These are phyloP conservation scores for Sander vitreus DNA, from an alignment of 2,113 vertebrate species.

Conservation along the genomic window DNA sequence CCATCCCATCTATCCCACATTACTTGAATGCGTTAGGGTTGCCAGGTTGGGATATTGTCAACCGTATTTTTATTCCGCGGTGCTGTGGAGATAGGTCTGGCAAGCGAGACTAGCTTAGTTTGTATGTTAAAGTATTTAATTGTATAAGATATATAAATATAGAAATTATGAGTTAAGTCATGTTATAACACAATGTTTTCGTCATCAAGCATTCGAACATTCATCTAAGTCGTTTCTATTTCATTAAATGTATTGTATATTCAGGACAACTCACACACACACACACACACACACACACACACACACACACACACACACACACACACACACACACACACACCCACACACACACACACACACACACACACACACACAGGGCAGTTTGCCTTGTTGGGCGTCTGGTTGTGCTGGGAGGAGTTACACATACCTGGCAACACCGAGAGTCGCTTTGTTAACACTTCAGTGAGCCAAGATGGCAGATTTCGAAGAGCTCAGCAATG, in stretches of 20 bases:
- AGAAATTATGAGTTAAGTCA: too few relatives aligned
- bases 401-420: conserved; percentile 35
- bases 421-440: conserved; percentile 61
- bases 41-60: conserved; percentile 38
- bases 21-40: neutral
- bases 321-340: too few relatives aligned
- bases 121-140: too few relatives aligned
- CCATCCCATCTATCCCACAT: neutral
- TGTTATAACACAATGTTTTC: too few relatives aligned
- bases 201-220: neutral
- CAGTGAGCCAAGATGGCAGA: conserved; percentile 92
- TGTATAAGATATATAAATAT: too few relatives aligned
- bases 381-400: neutral
- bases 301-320: too few relatives aligned
- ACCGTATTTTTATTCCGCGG: too few relatives aligned
- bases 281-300: too few relatives aligned
- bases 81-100: too few relatives aligned
- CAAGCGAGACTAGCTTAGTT: too few relatives aligned
- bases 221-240: neutral
- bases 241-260: neutral
- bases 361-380: too few relatives aligned
- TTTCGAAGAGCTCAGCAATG: conserved; percentile 90
- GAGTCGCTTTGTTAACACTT: conserved; percentile 64
- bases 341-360: too few relatives aligned
- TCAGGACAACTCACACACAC: neutral